Evolutionary conservation across 2,113 vertebrate species (phyloP).

Genomic region (Pelobates fuscus): DNA sequence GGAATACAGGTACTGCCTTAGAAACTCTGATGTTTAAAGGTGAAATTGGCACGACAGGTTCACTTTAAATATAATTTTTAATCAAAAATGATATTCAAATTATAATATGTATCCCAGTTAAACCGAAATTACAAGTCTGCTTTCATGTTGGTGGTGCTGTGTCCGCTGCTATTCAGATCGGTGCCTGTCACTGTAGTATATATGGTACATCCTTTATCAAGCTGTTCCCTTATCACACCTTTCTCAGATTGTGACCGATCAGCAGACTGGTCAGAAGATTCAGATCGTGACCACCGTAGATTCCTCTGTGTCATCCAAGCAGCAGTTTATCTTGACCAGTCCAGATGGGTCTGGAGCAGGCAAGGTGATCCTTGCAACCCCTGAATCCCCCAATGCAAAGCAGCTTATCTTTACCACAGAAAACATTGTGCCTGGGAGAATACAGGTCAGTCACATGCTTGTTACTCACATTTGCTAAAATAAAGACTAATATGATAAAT

Average conservation of each 20-base stretch:
- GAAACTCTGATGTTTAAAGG: too few relatives aligned
- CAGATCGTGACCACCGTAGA: constrained; percentile 96
- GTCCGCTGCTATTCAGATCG: too few relatives aligned
- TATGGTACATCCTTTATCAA: background rate
- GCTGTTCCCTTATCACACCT: constrained; percentile 41
- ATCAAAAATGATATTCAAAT: too few relatives aligned
- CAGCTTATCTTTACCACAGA: constrained; percentile 95
- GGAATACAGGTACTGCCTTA: too few relatives aligned
- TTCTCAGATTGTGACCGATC: constrained; percentile 95
- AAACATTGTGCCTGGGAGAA: constrained; percentile 89
- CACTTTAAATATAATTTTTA: too few relatives aligned
- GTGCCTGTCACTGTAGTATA: background rate
- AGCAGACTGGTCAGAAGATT: constrained; percentile 96
- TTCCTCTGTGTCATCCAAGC: constrained; percentile 83
- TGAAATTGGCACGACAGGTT: too few relatives aligned
- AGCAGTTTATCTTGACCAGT: constrained; percentile 93
- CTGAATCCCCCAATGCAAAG: constrained; percentile 84
- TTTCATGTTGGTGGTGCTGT: too few relatives aligned
- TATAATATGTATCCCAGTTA: too few relatives aligned
- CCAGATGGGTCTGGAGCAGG: constrained; percentile 87
- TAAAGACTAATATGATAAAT: too few relatives aligned
- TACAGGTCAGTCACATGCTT: constrained; percentile 87
- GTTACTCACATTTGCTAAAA: too few relatives aligned
- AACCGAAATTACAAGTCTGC: too few relatives aligned
- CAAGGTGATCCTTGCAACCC: constrained; percentile 92